Conservation (phyloP, 1,140 invertebrate species). For the Adoxophyes honmai region DNA sequence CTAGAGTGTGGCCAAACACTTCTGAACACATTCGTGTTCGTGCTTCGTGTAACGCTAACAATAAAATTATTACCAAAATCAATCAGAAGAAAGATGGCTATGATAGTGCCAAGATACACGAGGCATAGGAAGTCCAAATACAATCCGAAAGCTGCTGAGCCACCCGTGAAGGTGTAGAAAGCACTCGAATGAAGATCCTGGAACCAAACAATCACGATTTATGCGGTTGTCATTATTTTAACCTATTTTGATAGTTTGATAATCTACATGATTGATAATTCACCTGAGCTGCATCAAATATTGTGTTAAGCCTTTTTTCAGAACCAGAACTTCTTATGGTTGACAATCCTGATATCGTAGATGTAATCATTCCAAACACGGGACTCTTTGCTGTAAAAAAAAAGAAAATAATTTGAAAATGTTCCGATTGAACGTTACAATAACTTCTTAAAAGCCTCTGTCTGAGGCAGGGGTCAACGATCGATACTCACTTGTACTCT, state of each 20-base stretch:
- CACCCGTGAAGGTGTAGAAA: slow-evolving; percentile 58
- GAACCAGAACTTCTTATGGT: slow-evolving; percentile 67
- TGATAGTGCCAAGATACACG: slow-evolving; percentile 50
- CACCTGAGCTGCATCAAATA: slow-evolving; percentile 80
- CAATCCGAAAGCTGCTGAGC: slow-evolving; percentile 55
- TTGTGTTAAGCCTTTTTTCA: slow-evolving; percentile 79
- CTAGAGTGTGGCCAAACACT: too few relatives aligned
- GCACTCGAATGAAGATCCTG: slow-evolving; percentile 64
- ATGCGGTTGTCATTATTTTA: too few relatives aligned
- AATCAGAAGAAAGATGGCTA: slow-evolving; percentile 53
- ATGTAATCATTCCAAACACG: slow-evolving; percentile 73
- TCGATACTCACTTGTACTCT: slow-evolving; percentile 87
- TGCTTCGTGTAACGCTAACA: too few relatives aligned
- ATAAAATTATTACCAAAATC: slow-evolving; percentile 55
- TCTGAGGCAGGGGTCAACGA: too few relatives aligned
- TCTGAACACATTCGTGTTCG: too few relatives aligned
- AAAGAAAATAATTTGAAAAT: slow-evolving; percentile 16
- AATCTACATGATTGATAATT: too few relatives aligned
- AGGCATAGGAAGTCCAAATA: slow-evolving; percentile 61
- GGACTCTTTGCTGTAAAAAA: slow-evolving; percentile 72
- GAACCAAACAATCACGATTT: slow-evolving; percentile 30
- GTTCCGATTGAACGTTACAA: too few relatives aligned
- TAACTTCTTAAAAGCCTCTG: too few relatives aligned
- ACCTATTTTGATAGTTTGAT: too few relatives aligned
- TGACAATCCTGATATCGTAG: slow-evolving; percentile 68